Conservation (phyloP, 1,140 invertebrate species). For the Triops cancriformis region DNA sequence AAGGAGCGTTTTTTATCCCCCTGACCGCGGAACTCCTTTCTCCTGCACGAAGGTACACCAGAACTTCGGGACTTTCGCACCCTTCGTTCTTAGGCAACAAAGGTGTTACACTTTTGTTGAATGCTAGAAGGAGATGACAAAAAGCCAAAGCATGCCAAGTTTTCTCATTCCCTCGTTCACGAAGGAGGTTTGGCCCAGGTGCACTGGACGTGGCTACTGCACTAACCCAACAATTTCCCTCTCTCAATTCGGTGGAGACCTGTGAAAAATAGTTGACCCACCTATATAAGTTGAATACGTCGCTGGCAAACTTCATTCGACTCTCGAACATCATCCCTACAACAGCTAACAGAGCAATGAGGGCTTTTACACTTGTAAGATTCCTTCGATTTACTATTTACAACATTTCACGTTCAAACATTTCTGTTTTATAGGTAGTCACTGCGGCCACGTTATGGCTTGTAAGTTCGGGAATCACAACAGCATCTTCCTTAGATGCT, state of each 20-base stretch:
- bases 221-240: constrained; percentile 1
- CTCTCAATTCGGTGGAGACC: background rate
- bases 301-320: background rate
- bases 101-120: constrained; percentile 1
- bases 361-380: background rate
- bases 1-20: background rate
- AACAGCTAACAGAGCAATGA: background rate
- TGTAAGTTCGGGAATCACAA: background rate
- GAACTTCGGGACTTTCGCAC: background rate
- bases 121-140: constrained; percentile 6
- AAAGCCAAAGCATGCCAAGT: constrained; percentile 3
- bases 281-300: constrained; percentile 1
- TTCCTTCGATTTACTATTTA: background rate
- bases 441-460: background rate
- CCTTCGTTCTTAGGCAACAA: background rate
- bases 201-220: background rate
- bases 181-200: background rate
- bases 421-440: background rate
- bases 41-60: background rate
- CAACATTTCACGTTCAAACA: background rate
- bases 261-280: constrained; percentile 1
- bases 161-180: background rate
- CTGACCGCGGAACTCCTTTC: constrained; percentile 8
- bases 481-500: background rate
- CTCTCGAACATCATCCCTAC: background rate